Evolutionary conservation across 2,888 invertebrate genomes (phyloP).

Genomic region (Mycogona germanica): DNA sequence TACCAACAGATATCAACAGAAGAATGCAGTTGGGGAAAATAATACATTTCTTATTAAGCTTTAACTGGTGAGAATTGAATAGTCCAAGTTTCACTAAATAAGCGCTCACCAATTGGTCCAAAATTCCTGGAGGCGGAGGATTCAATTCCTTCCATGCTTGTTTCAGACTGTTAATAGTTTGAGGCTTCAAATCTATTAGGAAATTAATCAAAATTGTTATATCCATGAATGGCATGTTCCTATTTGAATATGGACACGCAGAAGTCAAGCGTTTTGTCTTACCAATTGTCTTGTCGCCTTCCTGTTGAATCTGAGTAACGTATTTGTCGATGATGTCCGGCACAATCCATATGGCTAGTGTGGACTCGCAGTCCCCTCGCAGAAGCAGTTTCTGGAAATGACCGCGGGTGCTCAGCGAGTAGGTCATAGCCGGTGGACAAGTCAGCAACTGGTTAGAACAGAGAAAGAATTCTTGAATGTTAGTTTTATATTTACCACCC

Average conservation of each 20-base stretch:
- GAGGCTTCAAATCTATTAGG: slow-evolving; percentile 52
- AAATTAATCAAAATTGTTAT: neutral
- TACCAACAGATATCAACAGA: neutral
- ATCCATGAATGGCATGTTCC: neutral
- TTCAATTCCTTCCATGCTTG: slow-evolving; percentile 79
- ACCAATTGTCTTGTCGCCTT: slow-evolving; percentile 40
- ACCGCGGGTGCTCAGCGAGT: slow-evolving; percentile 46
- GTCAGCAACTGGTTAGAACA: slow-evolving; percentile 55
- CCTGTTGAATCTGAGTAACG: slow-evolving; percentile 46
- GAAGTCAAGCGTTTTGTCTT: slow-evolving; percentile 10
- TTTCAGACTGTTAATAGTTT: slow-evolving; percentile 65
- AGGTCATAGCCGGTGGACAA: slow-evolving; percentile 82
- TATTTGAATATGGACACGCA: neutral
- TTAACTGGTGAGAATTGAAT: neutral
- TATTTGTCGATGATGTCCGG: slow-evolving; percentile 63
- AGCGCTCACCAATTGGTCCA: slow-evolving; percentile 62
- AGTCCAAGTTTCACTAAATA: neutral
- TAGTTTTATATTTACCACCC: too few relatives aligned
- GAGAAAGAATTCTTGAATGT: too few relatives aligned
- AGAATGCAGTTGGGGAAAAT: neutral
- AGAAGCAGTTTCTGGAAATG: slow-evolving; percentile 54
- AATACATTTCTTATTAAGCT: neutral
- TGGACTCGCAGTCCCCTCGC: slow-evolving; percentile 85
- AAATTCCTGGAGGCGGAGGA: slow-evolving; percentile 76
- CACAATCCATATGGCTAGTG: slow-evolving; percentile 76